These are phyloP conservation scores for Zaprionus tsacasi DNA, from an alignment of 1,140 invertebrate genomes.

Conservation along the genomic window DNA sequence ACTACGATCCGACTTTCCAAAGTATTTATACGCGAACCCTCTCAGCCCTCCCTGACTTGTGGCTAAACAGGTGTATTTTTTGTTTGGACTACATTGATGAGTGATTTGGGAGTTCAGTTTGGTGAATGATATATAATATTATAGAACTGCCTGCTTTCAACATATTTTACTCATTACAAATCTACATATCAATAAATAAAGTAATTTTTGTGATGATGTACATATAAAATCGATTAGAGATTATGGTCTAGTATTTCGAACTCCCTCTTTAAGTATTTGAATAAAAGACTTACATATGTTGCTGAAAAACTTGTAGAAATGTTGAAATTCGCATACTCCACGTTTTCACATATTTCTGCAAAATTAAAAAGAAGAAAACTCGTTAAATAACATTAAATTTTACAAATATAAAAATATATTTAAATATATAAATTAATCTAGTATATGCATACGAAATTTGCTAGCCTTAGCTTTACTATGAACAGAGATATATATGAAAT, in stretches of 20 bases:
- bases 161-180: background rate
- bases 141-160: background rate
- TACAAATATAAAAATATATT: no score
- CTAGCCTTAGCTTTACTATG: background rate
- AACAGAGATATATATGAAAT: background rate
- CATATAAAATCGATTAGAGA: no score
- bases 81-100: background rate
- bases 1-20: conserved; percentile 4
- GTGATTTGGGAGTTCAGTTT: background rate
- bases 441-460: background rate
- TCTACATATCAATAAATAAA: background rate
- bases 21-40: background rate
- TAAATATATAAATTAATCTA: background rate
- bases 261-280: no score
- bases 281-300: no score
- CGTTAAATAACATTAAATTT: no score
- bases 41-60: background rate
- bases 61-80: conserved; percentile 9
- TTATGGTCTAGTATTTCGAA: no score
- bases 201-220: no score
- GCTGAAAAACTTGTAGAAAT: no score
- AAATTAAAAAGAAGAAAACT: no score
- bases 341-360: no score
- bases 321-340: no score
- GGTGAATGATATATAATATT: background rate